These are phyloP conservation scores for Hirtodrosophila alboralis DNA, from an alignment of 2,888 invertebrate genomes.

Conservation along the genomic window DNA sequence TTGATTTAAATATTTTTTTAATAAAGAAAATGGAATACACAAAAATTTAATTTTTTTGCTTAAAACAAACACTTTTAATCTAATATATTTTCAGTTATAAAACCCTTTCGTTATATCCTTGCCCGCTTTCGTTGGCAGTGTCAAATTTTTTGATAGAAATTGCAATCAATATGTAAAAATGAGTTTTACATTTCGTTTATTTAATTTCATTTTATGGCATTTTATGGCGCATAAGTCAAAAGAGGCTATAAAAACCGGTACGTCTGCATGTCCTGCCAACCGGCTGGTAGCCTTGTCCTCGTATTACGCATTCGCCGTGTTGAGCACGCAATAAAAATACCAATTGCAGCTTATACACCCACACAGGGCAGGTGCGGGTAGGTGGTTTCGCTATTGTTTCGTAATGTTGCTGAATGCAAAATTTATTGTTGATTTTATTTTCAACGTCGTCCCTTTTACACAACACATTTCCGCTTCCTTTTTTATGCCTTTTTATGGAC, in stretches of 20 bases:
- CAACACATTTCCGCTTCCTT: conserved; percentile 77
- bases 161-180: conserved; percentile 70
- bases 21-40: no score
- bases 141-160: conserved; percentile 67
- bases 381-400: conserved; percentile 67
- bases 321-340: conserved; percentile 79
- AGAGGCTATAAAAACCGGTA: conserved; percentile 59
- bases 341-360: conserved; percentile 68
- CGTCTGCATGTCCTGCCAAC: conserved; percentile 53
- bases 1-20: no score
- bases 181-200: conserved; percentile 71
- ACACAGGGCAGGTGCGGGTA: conserved; percentile 3
- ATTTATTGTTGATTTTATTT: conserved; percentile 79
- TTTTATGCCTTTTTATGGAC: conserved; percentile 77
- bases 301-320: conserved; percentile 78
- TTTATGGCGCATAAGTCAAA: conserved; percentile 77
- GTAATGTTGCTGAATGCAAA: conserved; percentile 76
- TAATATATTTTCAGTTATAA: no score
- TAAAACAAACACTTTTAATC: background rate
- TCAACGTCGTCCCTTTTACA: conserved; percentile 76
- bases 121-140: conserved; percentile 26
- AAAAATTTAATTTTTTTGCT: conserved; percentile 4
- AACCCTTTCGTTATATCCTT: conserved; percentile 28
- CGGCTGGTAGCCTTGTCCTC: conserved; percentile 46
- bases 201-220: conserved; percentile 76